Conservation (phyloP, 1,140 invertebrate genomes). For the Pseudomyrmex cubaensis region DNA sequence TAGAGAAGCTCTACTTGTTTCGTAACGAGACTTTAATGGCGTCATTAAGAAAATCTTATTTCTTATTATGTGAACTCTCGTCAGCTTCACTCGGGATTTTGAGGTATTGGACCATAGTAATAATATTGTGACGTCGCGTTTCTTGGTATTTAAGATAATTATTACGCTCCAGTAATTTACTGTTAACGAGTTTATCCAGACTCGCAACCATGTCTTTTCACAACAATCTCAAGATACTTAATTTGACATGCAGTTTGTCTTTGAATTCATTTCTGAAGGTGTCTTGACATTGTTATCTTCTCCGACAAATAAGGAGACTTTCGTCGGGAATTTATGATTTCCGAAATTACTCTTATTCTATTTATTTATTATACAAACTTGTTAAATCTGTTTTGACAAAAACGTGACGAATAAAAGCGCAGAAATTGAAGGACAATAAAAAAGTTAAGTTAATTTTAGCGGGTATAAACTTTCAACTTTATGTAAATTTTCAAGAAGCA, state of each 20-base stretch:
- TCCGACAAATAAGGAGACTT: background rate
- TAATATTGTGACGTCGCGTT: slow-evolving; percentile 28
- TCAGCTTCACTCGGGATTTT: background rate
- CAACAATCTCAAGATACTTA: slow-evolving; percentile 14
- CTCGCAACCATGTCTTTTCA: background rate
- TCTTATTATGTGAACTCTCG: slow-evolving; percentile 29
- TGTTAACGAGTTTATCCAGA: slow-evolving; percentile 19
- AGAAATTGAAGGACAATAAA: too few relatives aligned
- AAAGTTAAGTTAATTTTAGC: background rate
- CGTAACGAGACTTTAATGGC: slow-evolving; percentile 39
- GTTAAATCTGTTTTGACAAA: background rate
- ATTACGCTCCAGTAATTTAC: slow-evolving; percentile 16
- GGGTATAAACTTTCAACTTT: background rate
- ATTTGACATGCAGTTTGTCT: slow-evolving; percentile 6
- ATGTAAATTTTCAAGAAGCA: background rate
- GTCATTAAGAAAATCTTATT: slow-evolving; percentile 46
- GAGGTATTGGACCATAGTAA: slow-evolving; percentile 26
- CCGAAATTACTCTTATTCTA: too few relatives aligned
- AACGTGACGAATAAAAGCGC: background rate
- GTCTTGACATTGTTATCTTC: background rate
- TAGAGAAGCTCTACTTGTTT: background rate
- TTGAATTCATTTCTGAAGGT: background rate
- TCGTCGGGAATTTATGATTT: too few relatives aligned
- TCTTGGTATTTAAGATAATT: slow-evolving; percentile 32
- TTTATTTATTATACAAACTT: too few relatives aligned